phyloP scores from a whole-genome alignment of 2,113 vertebrate genomes.

The Colinus virginianus region DNA sequence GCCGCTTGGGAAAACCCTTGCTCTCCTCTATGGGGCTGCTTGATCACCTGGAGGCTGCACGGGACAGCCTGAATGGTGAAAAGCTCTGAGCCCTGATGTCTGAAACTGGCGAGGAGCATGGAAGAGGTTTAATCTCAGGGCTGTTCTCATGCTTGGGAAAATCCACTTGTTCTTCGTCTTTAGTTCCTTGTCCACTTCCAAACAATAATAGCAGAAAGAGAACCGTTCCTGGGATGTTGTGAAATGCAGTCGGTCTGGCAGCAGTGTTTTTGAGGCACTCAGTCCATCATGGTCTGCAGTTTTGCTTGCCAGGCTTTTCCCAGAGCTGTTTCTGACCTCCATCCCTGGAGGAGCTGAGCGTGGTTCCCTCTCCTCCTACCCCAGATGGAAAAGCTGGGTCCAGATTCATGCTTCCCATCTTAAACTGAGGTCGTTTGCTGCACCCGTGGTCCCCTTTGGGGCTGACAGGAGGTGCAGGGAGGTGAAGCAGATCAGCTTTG shows the following conservation, averaged over 20 bases:
- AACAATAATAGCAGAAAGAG: not conserved
- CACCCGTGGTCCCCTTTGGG: not conserved
- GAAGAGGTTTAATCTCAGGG: not conserved
- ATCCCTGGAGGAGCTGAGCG: not conserved
- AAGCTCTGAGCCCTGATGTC: not conserved
- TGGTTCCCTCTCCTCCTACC: not conserved
- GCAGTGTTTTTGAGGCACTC: not conserved
- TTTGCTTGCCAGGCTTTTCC: not conserved
- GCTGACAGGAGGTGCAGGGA: not conserved
- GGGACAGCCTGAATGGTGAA: not conserved
- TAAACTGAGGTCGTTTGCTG: not conserved
- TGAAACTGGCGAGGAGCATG: not conserved
- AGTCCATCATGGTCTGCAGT: not conserved
- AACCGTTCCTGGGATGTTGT: not conserved
- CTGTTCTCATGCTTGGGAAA: not conserved
- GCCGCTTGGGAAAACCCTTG: rapidly evolving
- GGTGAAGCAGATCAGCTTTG: rapidly evolving
- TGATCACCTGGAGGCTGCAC: not conserved
- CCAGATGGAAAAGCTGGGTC: not conserved
- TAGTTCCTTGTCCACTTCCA: not conserved
- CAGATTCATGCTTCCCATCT: not conserved
- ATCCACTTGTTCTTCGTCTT: not conserved
- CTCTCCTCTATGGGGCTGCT: not conserved
- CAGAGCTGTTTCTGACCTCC: not conserved
- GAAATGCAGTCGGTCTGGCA: not conserved